phyloP scores from a whole-genome alignment of 2,113 vertebrate species.

The Rallus limicola region DNA sequence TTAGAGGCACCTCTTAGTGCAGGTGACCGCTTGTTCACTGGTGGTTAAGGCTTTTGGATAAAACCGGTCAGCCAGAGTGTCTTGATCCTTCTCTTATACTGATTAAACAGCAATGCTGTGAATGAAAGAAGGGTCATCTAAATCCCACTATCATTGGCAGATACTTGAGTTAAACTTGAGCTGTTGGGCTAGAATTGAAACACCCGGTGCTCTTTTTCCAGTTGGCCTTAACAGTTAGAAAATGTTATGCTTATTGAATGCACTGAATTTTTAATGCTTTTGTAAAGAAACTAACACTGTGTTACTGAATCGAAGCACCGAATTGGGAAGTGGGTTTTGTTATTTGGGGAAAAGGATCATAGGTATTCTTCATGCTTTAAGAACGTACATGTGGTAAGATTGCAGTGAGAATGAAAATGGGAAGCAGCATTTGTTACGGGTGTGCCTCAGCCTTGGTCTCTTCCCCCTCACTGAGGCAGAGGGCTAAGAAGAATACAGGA shows the following conservation, averaged over 20 bases:
- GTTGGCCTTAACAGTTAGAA: neutral
- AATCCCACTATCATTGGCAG: neutral
- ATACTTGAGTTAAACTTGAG: neutral
- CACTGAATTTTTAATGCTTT: neutral
- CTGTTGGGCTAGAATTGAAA: neutral
- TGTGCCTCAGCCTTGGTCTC: neutral
- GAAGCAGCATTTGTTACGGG: neutral
- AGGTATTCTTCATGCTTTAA: neutral
- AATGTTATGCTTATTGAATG: neutral
- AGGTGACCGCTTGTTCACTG: neutral
- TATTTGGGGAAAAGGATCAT: neutral
- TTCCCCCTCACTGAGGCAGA: neutral
- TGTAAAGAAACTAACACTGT: neutral
- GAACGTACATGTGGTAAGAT: neutral
- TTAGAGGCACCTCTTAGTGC: neutral
- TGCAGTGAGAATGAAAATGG: neutral
- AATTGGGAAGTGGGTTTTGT: neutral
- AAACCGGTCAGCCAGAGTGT: neutral
- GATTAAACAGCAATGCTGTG: neutral
- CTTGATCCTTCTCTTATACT: neutral
- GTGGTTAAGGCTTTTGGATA: neutral
- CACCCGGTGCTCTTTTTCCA: neutral
- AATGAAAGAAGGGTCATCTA: neutral
- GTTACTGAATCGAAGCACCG: neutral
- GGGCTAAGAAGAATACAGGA: neutral